These are phyloP conservation scores for Paratilapia polleni DNA, from an alignment of 2,113 vertebrate species.

Conservation along the genomic window DNA sequence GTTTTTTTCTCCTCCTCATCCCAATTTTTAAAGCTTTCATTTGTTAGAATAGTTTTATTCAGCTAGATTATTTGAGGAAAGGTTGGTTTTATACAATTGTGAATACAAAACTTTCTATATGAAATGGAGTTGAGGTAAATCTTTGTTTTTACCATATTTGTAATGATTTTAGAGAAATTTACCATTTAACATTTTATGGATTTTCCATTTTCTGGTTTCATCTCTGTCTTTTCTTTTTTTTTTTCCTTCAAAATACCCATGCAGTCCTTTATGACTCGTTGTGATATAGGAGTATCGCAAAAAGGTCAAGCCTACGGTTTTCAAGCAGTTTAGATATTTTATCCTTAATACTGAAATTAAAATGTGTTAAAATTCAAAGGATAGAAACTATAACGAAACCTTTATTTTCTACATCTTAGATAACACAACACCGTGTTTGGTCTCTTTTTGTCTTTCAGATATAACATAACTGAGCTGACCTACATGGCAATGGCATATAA, in stretches of 20 bases:
- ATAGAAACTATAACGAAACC: neutral
- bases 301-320: neutral
- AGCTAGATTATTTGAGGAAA: neutral
- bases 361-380: neutral
- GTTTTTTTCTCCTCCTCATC: constrained; percentile 6
- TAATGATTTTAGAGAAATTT: neutral
- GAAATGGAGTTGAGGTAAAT: neutral
- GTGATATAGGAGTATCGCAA: neutral
- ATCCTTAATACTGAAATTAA: neutral
- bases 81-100: neutral
- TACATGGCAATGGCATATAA: constrained; percentile 40
- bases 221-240: neutral
- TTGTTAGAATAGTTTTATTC: neutral
- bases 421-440: neutral
- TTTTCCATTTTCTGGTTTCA: neutral
- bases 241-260: neutral
- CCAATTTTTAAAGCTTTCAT: neutral
- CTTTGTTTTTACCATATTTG: too few species aligned
- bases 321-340: neutral
- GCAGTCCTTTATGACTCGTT: neutral
- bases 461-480: neutral
- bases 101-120: neutral
- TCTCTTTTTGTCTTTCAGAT: constrained; percentile 38
- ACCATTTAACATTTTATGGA: neutral
- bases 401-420: neutral